Conservation (phyloP, 2,888 invertebrate genomes). For the Eupeodes latifasciatus region DNA sequence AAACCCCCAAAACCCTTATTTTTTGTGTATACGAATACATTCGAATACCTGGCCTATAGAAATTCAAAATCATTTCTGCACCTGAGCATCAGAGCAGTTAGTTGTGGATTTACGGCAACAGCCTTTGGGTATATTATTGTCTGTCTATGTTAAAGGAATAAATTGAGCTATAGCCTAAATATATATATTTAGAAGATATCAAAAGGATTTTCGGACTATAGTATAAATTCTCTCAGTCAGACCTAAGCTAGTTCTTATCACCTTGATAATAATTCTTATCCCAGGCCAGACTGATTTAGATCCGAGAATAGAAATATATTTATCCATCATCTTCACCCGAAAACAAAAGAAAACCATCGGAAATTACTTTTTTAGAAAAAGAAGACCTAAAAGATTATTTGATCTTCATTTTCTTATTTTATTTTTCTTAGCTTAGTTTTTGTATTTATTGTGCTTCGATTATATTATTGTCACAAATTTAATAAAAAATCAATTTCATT, state of each 20-base stretch:
- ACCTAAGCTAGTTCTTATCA: slow-evolving; percentile 5
- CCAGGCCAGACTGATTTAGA: neutral
- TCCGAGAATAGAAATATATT: neutral
- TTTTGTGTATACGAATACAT: no score
- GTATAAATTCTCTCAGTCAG: neutral
- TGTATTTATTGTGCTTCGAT: slow-evolving; percentile 18
- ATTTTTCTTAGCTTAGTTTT: neutral
- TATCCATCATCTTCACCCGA: neutral
- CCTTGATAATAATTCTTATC: slow-evolving; percentile 12
- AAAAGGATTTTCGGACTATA: neutral
- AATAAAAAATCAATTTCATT: slow-evolving; percentile 35
- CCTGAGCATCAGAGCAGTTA: slow-evolving; percentile 17
- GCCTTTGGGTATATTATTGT: slow-evolving; percentile 13
- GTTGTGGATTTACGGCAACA: slow-evolving; percentile 26
- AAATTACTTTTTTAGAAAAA: slow-evolving; percentile 1
- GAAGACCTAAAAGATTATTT: neutral
- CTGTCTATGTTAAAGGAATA: slow-evolving; percentile 31
- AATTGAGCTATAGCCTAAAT: slow-evolving; percentile 1
- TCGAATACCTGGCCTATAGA: neutral
- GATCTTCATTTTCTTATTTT: neutral
- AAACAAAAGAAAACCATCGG: neutral
- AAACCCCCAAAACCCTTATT: no score
- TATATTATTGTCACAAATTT: slow-evolving; percentile 21
- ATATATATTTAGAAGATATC: neutral
- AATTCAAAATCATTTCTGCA: slow-evolving; percentile 8